Evolutionary conservation across 2,797 vertebrate species (phyloP).

Genomic region (Danio aesculapii): DNA sequence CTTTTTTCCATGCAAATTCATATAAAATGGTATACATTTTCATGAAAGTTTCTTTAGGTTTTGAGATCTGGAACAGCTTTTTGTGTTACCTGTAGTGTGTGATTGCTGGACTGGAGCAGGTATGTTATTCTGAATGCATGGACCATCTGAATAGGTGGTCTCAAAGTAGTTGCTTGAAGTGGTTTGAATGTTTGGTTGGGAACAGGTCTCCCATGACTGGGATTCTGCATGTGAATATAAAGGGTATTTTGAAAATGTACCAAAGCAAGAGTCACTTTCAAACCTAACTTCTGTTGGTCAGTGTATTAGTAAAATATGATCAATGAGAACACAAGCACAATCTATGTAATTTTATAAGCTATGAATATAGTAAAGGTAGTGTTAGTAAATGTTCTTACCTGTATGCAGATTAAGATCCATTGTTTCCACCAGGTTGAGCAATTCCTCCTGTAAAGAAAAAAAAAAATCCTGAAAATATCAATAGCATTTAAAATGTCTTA

Average conservation of each 20-base stretch:
- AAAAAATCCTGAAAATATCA: no score
- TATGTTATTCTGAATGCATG: conserved; percentile 53
- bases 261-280: background rate
- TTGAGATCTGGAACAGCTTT: background rate
- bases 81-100: conserved; percentile 64
- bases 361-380: background rate
- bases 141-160: conserved; percentile 21
- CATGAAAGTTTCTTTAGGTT: background rate
- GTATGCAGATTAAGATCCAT: conserved; percentile 64
- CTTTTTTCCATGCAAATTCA: background rate
- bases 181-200: conserved; percentile 39
- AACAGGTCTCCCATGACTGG: conserved; percentile 50
- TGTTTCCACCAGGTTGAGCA: conserved; percentile 65
- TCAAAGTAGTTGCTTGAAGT: conserved; percentile 44
- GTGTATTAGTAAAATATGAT: no score
- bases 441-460: conserved; percentile 64
- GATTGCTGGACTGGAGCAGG: conserved; percentile 49
- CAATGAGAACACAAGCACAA: no score
- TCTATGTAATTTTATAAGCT: no score
- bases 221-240: conserved; percentile 59
- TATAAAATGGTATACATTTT: background rate
- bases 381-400: conserved; percentile 63
- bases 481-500: no score
- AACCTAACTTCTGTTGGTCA: no score
- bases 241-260: background rate